Evolutionary conservation across 2,797 vertebrate species (phyloP), one percentile per base, ranked within the genome.

Genomic region (Sebastes alutus): DNA sequence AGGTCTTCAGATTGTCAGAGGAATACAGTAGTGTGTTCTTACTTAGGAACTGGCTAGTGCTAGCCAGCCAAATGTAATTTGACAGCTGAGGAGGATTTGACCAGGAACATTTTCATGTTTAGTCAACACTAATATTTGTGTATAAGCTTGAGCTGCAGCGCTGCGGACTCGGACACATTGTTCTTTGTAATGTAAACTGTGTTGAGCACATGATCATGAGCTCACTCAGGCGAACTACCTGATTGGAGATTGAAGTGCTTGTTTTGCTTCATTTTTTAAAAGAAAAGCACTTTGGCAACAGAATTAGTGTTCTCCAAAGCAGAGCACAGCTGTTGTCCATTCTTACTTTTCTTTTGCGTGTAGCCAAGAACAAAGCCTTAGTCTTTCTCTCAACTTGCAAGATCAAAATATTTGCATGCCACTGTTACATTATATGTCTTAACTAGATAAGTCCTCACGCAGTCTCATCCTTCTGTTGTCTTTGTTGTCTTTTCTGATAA

Each of bases 401-500:
- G 23, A 74, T 70, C 23, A 69, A 80, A 60, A 60, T 82, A 70
- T 86, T 55, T 91, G 89, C 92, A 94, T 94, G 92, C 62, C 65
- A 70, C 18, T 85, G 35, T 84, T 65, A 32, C 42, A 29, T 61
- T 76, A 25, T 49, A 29, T 86, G 75, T 81, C 29, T 61, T 25
- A 63, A 59, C 46, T 56, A 78, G 77, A 63, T 33, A 23, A 72
- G 72, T 64, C 27, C 23, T 69, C 59, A 55, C 88, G 59, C 56
- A 38, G 70, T 83, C 61, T 87, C 71, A 87, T 90, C 63, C 63
- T 73, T 66, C 71, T 75, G 60, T 87, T 87, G 70, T 91, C 29
- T 72, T 80, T 89, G 80, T 79, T 89, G 74, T 90, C 82, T 84
- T 84, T 83, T 89, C 33, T 94, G 82, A 91, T 94, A 29, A 95